Conservation (phyloP, 2,888 invertebrate species). For the Julus scandinavius region DNA sequence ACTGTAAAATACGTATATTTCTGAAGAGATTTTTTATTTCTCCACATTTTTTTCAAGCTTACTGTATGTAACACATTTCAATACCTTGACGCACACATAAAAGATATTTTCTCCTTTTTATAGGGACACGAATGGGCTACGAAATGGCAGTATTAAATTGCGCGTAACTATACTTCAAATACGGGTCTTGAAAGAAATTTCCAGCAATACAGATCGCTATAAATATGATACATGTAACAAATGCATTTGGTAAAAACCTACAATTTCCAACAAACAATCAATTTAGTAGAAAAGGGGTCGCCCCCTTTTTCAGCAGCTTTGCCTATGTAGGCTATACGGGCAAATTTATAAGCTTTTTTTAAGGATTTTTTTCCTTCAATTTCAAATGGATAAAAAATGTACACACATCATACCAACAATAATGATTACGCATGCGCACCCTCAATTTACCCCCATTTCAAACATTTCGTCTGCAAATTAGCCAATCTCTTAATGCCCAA, state of each 20-base stretch:
- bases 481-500: slow-evolving; percentile 24
- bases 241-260: slow-evolving; percentile 39
- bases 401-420: slow-evolving; percentile 22
- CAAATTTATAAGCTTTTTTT: slow-evolving; percentile 15
- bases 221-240: slow-evolving; percentile 39
- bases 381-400: slow-evolving; percentile 37
- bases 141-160: slow-evolving; percentile 42
- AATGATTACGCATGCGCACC: slow-evolving; percentile 29
- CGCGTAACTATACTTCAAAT: slow-evolving; percentile 39
- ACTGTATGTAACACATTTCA: slow-evolving; percentile 27
- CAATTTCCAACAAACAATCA: slow-evolving; percentile 42
- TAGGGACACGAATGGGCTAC: slow-evolving; percentile 22
- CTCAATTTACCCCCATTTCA: neutral
- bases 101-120: slow-evolving; percentile 28
- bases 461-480: slow-evolving; percentile 9
- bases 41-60: slow-evolving; percentile 2
- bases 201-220: slow-evolving; percentile 31
- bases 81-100: slow-evolving; percentile 32
- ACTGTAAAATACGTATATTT: slow-evolving; percentile 38
- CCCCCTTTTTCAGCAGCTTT: slow-evolving; percentile 1
- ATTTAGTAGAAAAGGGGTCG: slow-evolving; percentile 16
- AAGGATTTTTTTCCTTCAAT: neutral
- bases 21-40: neutral
- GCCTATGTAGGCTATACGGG: neutral
- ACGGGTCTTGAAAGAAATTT: slow-evolving; percentile 42